A percentile compares a stretch with the other conserved stretches of the same genome.
phyloP scores from a whole-genome alignment of 2,888 invertebrate genomes.

The Aphidoletes aphidimyza region DNA sequence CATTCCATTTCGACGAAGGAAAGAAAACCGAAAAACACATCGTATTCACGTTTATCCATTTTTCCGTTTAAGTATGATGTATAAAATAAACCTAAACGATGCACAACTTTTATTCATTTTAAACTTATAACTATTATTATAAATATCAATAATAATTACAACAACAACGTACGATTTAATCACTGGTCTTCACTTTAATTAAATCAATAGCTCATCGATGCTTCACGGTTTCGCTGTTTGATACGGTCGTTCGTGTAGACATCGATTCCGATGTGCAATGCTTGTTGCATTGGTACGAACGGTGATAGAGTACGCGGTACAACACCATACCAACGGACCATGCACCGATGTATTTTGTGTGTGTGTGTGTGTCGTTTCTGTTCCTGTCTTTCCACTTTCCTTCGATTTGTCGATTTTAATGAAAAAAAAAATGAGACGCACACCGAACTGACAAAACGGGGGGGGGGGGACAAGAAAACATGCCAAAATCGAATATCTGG shows the following conservation, averaged over 20 bases:
- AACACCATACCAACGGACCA: background rate
- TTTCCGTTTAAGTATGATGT: background rate
- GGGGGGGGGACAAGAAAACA: background rate
- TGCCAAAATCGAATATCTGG: background rate
- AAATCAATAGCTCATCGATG: constrained; percentile 53
- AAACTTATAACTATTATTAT: constrained; percentile 47
- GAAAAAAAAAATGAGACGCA: background rate
- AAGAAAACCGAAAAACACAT: background rate
- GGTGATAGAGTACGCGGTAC: background rate
- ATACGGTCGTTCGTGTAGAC: background rate
- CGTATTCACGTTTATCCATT: background rate
- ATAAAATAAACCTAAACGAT: background rate
- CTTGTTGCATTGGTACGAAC: background rate
- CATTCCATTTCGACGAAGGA: too few relatives aligned
- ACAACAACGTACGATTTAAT: constrained; percentile 49
- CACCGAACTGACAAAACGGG: background rate
- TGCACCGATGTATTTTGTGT: background rate
- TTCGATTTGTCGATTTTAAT: background rate
- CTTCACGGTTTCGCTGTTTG: constrained; percentile 25
- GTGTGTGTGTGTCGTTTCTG: constrained; percentile 1
- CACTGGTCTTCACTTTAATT: constrained; percentile 44
- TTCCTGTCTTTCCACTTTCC: constrained; percentile 40
- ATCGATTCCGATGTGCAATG: background rate
- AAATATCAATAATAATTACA: constrained; percentile 48
- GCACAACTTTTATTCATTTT: background rate